Percentiles rank a stretch among this genome's conserved stretches.
Evolutionary conservation across 2,113 vertebrate species (phyloP).

Genomic region (Tretioscincus oriximinensis): DNA sequence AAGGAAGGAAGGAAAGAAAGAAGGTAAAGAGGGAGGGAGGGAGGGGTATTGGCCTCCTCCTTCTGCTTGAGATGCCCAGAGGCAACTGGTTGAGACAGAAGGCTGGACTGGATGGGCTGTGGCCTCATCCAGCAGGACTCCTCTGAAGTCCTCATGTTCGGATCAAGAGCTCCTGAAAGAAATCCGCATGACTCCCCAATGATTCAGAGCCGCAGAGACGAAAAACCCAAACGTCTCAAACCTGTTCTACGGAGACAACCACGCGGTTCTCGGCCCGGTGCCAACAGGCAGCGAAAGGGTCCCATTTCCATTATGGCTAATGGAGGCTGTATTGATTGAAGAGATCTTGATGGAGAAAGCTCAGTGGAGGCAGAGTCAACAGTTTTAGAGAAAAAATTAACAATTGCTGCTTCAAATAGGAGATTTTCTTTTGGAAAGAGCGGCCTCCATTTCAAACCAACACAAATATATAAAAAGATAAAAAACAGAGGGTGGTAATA

Average conservation of each 20-base stretch:
- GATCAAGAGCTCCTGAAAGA: background rate
- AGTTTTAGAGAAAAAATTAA: background rate
- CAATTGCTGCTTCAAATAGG: background rate
- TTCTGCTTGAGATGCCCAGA: too few species aligned
- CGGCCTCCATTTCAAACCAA: too few species aligned
- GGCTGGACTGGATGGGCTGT: too few species aligned
- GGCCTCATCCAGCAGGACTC: too few species aligned
- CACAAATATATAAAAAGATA: too few species aligned
- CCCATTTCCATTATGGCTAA: slow-evolving; percentile 53
- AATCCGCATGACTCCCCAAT: background rate
- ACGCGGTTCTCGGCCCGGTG: slow-evolving; percentile 24
- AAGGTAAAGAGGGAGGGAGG: too few species aligned
- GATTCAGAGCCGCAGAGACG: background rate
- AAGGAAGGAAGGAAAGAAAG: too few species aligned
- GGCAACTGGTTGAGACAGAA: too few species aligned
- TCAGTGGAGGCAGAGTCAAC: background rate
- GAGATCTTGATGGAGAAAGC: background rate
- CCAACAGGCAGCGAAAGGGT: slow-evolving; percentile 24
- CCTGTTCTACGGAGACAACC: background rate
- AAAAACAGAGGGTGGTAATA: too few species aligned
- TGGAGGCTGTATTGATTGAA: slow-evolving; percentile 59
- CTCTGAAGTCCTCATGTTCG: too few species aligned
- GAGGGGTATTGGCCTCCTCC: too few species aligned
- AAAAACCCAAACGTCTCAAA: background rate
- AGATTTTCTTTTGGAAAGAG: background rate